Conservation (phyloP, 2,888 invertebrate genomes). For the Brachyptera putata region DNA sequence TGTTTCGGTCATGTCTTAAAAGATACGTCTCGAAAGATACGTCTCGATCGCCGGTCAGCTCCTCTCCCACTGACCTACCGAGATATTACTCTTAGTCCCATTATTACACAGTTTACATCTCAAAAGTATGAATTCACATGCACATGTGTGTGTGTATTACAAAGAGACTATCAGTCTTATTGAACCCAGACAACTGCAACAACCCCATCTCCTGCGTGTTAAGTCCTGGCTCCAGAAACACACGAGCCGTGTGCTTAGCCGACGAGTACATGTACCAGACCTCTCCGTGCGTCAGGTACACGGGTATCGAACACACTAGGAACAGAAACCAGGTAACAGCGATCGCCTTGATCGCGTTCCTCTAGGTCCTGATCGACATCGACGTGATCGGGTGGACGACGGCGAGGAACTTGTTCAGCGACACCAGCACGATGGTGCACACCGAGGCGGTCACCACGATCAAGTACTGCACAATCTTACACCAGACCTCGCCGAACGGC, state of each 20-base stretch:
- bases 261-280: conserved; percentile 61
- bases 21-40: too few relatives aligned
- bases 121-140: too few relatives aligned
- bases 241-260: conserved; percentile 62
- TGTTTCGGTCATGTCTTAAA: too few relatives aligned
- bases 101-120: too few relatives aligned
- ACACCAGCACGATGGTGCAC: conserved; percentile 91
- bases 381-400: conserved; percentile 90
- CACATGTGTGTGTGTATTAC: too few relatives aligned
- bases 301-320: conserved; percentile 70
- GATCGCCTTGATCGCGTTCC: conserved; percentile 75
- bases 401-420: conserved; percentile 84
- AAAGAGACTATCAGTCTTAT: conserved; percentile 40
- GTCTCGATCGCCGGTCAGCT: too few relatives aligned
- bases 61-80: too few relatives aligned
- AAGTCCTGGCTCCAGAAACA: conserved; percentile 54
- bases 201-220: conserved; percentile 28
- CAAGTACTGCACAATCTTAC: conserved; percentile 86
- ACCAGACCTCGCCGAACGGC: conserved; percentile 89
- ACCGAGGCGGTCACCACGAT: conserved; percentile 90
- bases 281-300: conserved; percentile 71
- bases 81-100: too few relatives aligned
- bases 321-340: conserved; percentile 77
- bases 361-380: conserved; percentile 78
- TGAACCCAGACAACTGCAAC: conserved; percentile 35